phyloP scores from a whole-genome alignment of 2,797 vertebrate genomes.

The Rallus crepitans region DNA sequence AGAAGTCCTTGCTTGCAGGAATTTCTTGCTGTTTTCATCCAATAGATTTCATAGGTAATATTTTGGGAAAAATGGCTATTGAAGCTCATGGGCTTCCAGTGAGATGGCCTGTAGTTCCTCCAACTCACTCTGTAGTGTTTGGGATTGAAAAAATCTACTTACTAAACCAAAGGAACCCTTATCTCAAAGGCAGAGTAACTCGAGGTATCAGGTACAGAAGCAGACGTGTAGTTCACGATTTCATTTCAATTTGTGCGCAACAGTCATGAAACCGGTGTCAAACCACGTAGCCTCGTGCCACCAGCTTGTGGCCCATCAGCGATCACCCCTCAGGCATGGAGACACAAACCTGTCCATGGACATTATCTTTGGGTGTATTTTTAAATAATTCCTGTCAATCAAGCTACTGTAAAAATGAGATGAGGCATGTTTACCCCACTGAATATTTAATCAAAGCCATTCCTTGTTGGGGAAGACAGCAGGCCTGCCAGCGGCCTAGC shows the following conservation, averaged over 20 bases:
- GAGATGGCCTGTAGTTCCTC: background rate
- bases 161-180: background rate
- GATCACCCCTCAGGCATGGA: background rate
- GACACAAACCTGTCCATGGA: background rate
- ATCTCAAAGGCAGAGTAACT: background rate
- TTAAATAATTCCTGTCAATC: background rate
- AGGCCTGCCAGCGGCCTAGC: too few species aligned
- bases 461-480: too few species aligned
- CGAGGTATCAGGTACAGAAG: background rate
- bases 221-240: background rate
- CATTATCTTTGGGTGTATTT: background rate
- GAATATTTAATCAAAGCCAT: background rate
- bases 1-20: background rate
- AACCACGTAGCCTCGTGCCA: background rate
- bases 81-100: background rate
- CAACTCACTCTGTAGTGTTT: background rate
- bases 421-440: background rate
- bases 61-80: background rate
- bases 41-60: background rate
- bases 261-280: background rate
- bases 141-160: background rate
- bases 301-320: background rate
- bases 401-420: background rate
- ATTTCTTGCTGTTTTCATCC: background rate
- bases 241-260: background rate